These are phyloP conservation scores for Mionectes macconnelli DNA, from an alignment of 2,113 vertebrate genomes.

Conservation along the genomic window DNA sequence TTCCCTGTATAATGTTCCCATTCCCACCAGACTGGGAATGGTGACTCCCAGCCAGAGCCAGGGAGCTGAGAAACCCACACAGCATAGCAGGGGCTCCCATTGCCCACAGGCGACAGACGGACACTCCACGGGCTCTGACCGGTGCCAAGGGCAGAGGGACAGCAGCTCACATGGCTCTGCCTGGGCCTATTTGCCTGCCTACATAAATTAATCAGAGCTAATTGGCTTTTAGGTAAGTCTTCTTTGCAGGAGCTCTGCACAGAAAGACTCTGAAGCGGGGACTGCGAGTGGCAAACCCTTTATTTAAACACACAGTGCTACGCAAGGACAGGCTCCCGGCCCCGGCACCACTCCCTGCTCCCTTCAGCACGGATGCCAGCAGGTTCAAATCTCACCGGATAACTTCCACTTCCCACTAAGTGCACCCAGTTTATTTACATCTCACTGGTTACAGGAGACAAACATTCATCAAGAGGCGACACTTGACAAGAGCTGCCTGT, in stretches of 20 bases:
- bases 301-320: background rate
- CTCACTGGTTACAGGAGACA: background rate
- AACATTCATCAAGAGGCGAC: background rate
- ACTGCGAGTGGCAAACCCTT: background rate
- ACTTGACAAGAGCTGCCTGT: background rate
- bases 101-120: fast-evolving
- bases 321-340: background rate
- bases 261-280: background rate
- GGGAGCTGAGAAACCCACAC: background rate
- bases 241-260: background rate
- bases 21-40: background rate
- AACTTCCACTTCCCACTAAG: background rate
- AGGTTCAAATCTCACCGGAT: background rate
- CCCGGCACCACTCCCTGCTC: background rate
- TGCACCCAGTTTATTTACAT: slow-evolving; percentile 15
- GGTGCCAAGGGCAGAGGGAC: background rate
- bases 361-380: background rate
- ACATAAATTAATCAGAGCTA: background rate
- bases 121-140: background rate
- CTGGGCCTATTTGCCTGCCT: background rate
- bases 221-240: slow-evolving; percentile 3
- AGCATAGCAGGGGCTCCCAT: background rate
- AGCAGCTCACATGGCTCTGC: background rate
- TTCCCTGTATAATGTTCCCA: background rate
- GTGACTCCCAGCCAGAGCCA: background rate